Conservation (phyloP, 2,888 invertebrate species). For the Vanessa cardui region DNA sequence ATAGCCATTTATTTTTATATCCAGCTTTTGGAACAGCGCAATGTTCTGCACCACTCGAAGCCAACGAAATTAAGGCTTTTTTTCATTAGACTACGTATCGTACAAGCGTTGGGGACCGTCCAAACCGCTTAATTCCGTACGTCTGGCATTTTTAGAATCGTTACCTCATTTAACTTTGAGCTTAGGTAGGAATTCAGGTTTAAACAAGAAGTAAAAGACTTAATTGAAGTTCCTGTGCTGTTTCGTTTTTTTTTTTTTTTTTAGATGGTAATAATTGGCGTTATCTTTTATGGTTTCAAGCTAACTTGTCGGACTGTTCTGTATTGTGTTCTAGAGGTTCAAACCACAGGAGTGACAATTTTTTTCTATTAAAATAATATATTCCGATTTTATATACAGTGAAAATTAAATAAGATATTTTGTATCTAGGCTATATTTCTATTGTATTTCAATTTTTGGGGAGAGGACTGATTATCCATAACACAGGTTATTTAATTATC, state of each 20-base stretch:
- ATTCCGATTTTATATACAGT: too few species aligned
- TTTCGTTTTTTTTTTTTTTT: neutral
- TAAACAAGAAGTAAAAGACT: slow-evolving; percentile 21
- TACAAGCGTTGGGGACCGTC: slow-evolving; percentile 39
- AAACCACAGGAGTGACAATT: too few species aligned
- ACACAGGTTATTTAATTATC: too few species aligned
- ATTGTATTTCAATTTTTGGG: too few species aligned
- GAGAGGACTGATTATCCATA: too few species aligned
- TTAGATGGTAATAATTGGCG: neutral
- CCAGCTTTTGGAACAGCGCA: slow-evolving; percentile 1
- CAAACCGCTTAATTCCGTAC: slow-evolving; percentile 45
- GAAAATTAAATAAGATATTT: too few species aligned
- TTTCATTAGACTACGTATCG: slow-evolving; percentile 13
- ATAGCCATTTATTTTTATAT: slow-evolving; percentile 7
- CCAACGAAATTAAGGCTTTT: slow-evolving; percentile 28
- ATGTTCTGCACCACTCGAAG: slow-evolving; percentile 12
- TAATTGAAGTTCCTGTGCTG: slow-evolving; percentile 2
- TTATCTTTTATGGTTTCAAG: neutral
- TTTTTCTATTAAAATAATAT: too few species aligned
- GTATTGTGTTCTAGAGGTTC: too few species aligned
- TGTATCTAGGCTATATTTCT: too few species aligned
- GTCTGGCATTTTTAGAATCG: slow-evolving; percentile 22
- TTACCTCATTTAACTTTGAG: slow-evolving; percentile 22
- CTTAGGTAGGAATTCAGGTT: slow-evolving; percentile 18
- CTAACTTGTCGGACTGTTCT: too few species aligned